Evolutionary conservation across 1,140 invertebrate genomes (phyloP).

Genomic region (Cataglyphis hispanica): DNA sequence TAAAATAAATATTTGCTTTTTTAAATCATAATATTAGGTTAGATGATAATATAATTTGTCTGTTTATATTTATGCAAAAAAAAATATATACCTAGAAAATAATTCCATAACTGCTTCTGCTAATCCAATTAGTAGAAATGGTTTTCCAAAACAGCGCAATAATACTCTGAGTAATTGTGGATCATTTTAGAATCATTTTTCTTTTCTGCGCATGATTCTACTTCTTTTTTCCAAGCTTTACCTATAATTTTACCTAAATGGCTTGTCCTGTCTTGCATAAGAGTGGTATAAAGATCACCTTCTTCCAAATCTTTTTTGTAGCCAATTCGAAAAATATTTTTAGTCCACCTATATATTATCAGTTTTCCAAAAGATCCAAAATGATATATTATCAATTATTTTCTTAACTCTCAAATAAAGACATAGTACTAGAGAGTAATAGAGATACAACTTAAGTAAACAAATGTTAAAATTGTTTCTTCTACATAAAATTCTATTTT

Average conservation of each 20-base stretch:
- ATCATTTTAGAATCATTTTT: constrained; percentile 58
- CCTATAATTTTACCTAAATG: constrained; percentile 87
- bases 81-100: constrained; percentile 82
- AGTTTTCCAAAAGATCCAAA: background rate
- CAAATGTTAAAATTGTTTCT: too few relatives aligned
- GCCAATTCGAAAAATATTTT: constrained; percentile 87
- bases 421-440: too few relatives aligned
- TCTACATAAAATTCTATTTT: too few relatives aligned
- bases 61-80: constrained; percentile 7
- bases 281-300: constrained; percentile 88
- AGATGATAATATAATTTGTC: background rate
- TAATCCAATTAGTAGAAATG: constrained; percentile 84
- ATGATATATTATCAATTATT: background rate
- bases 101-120: constrained; percentile 87
- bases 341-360: constrained; percentile 86
- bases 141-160: constrained; percentile 84
- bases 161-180: constrained; percentile 85
- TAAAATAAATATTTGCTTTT: background rate
- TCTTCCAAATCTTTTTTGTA: constrained; percentile 88
- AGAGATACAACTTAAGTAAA: too few relatives aligned
- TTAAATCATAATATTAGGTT: background rate
- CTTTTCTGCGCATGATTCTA: constrained; percentile 63
- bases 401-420: background rate
- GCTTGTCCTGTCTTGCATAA: constrained; percentile 88
- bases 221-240: constrained; percentile 86